Evolutionary conservation across 2,113 vertebrate genomes (phyloP).

Genomic region (Calidris pygmaea): DNA sequence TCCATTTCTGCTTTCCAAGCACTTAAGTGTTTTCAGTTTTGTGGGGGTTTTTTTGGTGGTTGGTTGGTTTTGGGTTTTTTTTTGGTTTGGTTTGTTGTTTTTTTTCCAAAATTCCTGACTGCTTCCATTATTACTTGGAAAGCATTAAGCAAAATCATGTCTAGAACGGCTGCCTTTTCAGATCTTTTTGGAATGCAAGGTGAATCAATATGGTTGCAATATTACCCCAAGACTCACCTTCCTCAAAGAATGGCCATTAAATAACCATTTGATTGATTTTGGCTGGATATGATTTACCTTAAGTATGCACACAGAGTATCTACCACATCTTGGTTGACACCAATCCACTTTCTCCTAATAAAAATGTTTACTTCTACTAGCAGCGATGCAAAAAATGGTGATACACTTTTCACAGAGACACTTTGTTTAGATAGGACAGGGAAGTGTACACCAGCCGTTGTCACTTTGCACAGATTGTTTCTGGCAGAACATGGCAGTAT

Average conservation of each 20-base stretch:
- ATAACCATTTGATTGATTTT: background rate
- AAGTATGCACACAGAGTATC: background rate
- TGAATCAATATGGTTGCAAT: background rate
- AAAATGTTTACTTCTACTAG: background rate
- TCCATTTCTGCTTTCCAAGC: background rate
- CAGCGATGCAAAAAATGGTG: background rate
- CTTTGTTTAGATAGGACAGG: background rate
- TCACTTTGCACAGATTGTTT: background rate
- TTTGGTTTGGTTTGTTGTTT: too few species aligned
- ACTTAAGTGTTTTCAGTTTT: background rate
- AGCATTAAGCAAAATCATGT: background rate
- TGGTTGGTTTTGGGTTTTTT: too few species aligned
- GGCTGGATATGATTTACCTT: background rate
- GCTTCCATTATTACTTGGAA: background rate
- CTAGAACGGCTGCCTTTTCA: background rate
- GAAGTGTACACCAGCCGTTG: background rate
- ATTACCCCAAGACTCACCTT: background rate
- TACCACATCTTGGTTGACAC: background rate
- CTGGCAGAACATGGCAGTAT: background rate
- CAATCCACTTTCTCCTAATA: background rate
- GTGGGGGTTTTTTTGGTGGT: too few species aligned
- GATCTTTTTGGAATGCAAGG: background rate
- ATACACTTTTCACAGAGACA: background rate
- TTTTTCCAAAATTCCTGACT: background rate
- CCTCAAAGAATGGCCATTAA: background rate